Evolutionary conservation across 2,113 vertebrate genomes (phyloP).

Genomic region (Xiphorhynchus elegans): DNA sequence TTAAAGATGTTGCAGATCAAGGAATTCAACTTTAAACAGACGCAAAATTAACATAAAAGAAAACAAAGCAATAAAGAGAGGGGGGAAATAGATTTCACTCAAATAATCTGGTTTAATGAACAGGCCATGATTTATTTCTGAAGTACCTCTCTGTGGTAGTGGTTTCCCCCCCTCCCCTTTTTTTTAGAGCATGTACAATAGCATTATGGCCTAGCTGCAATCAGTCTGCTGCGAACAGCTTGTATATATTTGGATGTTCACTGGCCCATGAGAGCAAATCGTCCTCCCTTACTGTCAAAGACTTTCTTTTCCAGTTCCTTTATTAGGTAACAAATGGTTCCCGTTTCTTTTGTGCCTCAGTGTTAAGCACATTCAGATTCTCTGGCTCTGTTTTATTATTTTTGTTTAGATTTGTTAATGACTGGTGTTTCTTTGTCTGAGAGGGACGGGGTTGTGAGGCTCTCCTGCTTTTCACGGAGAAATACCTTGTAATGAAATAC

Average conservation of each 20-base stretch:
- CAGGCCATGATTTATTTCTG: constrained; percentile 28
- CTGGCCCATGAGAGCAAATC: constrained; percentile 71
- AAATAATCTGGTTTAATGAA: constrained; percentile 53
- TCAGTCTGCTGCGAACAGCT: constrained; percentile 58
- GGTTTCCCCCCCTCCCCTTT: neutral
- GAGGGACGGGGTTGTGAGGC: neutral
- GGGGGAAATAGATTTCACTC: neutral
- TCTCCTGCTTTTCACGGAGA: neutral
- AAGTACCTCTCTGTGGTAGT: constrained; percentile 36
- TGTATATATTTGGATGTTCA: constrained; percentile 71
- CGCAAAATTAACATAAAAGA: constrained; percentile 42
- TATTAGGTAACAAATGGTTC: constrained; percentile 55
- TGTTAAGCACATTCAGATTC: neutral
- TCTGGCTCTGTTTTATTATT: neutral
- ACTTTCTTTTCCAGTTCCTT: constrained; percentile 45
- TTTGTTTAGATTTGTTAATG: neutral
- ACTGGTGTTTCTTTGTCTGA: neutral
- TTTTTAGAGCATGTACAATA: neutral
- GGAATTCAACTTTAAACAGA: constrained; percentile 58
- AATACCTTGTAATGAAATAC: neutral
- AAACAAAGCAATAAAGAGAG: constrained; percentile 5
- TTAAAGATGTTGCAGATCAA: constrained; percentile 62
- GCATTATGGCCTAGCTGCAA: constrained; percentile 44
- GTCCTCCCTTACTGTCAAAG: constrained; percentile 62
- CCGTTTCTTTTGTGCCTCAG: neutral